Conservation (phyloP, 2,888 invertebrate species). For the Cybosia mesomella region DNA sequence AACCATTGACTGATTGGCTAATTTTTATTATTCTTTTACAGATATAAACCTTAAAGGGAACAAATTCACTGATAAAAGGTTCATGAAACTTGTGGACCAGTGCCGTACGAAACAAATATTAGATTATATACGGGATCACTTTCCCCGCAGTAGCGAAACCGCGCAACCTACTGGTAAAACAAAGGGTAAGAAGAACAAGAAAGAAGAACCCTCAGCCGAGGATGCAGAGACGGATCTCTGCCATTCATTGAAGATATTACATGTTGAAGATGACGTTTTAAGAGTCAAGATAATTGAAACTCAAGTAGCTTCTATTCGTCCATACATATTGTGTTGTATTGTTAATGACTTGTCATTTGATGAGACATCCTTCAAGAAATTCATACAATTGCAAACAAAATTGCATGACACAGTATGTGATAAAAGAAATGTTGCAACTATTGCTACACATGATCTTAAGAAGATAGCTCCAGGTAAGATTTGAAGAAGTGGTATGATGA, state of each 20-base stretch:
- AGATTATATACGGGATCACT: conserved; percentile 91
- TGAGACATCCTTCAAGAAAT: conserved; percentile 90
- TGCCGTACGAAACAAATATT: conserved; percentile 91
- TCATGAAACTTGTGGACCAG: conserved; percentile 92
- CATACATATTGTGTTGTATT: conserved; percentile 91
- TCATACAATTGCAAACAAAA: conserved; percentile 93
- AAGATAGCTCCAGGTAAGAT: conserved; percentile 86
- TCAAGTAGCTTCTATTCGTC: conserved; percentile 88
- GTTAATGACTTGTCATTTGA: conserved; percentile 89
- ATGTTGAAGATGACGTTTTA: conserved; percentile 80
- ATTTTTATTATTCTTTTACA: too few species aligned
- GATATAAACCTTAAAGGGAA: conserved; percentile 92
- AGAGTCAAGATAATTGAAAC: conserved; percentile 85
- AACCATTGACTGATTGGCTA: too few species aligned
- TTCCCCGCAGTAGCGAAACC: conserved; percentile 76
- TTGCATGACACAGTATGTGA: conserved; percentile 92
- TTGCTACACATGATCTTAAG: conserved; percentile 93
- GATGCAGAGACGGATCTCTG: conserved; percentile 68
- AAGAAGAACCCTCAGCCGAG: conserved; percentile 69
- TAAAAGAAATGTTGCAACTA: conserved; percentile 92
- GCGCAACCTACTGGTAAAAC: conserved; percentile 61
- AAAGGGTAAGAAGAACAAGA: conserved; percentile 78
- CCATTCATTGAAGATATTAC: conserved; percentile 78
- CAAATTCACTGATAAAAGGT: conserved; percentile 90
- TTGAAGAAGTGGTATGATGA: too few species aligned